Evolutionary conservation across 2,888 invertebrate species (phyloP).

Genomic region (Hyposoter dolosus): DNA sequence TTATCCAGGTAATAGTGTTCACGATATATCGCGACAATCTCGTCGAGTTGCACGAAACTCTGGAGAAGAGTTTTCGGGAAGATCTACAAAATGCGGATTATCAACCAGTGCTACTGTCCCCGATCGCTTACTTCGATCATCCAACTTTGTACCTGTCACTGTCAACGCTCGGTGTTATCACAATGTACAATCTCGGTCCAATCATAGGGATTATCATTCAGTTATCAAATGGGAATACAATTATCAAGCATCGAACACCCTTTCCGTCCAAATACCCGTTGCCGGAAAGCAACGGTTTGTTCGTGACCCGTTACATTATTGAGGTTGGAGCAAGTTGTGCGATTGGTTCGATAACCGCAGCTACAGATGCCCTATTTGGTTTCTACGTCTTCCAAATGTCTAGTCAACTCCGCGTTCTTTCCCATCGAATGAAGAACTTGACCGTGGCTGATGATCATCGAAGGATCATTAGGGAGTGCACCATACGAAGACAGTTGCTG

Average conservation of each 20-base stretch:
- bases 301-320: constrained; percentile 66
- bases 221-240: constrained; percentile 21
- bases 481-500: constrained; percentile 66
- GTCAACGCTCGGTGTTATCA: constrained; percentile 31
- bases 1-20: constrained; percentile 42
- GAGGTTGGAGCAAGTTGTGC: constrained; percentile 58
- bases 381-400: constrained; percentile 74
- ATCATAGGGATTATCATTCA: constrained; percentile 63
- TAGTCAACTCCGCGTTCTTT: constrained; percentile 71
- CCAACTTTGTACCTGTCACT: constrained; percentile 45
- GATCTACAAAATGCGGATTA: constrained; percentile 42
- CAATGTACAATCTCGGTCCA: constrained; percentile 50
- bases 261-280: constrained; percentile 60
- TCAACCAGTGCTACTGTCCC: constrained; percentile 37
- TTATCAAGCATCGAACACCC: not conserved
- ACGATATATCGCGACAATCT: constrained; percentile 40
- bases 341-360: constrained; percentile 21
- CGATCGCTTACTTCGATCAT: constrained; percentile 36
- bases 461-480: constrained; percentile 62
- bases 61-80: constrained; percentile 50
- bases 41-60: constrained; percentile 38
- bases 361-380: constrained; percentile 70
- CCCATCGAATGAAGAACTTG: constrained; percentile 59
- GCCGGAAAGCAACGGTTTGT: constrained; percentile 60
- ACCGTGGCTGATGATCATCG: constrained; percentile 45